phyloP scores from a whole-genome alignment of 2,797 vertebrate genomes.

The Takifugu rubripes region DNA sequence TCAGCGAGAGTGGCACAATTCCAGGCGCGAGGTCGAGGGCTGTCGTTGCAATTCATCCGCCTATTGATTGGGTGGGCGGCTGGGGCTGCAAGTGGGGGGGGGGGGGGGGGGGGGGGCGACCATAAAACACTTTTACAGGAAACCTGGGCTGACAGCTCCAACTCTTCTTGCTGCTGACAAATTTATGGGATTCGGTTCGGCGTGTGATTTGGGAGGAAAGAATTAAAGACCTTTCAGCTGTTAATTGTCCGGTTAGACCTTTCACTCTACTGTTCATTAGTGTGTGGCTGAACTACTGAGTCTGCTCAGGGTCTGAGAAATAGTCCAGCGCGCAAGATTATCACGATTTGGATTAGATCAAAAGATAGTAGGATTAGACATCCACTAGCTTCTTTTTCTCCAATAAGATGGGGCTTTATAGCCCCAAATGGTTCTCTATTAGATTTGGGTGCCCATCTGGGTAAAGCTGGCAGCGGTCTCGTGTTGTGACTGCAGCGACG shows the following conservation, averaged over 20 bases:
- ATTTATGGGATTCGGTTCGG: conserved; percentile 23
- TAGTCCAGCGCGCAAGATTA: conserved; percentile 58
- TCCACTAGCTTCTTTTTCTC: conserved; percentile 62
- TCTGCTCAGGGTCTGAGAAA: conserved; percentile 31
- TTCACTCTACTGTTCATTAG: conserved; percentile 7
- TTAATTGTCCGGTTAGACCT: conserved; percentile 18
- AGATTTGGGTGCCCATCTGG: conserved; percentile 79
- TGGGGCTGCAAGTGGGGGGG: conserved; percentile 17
- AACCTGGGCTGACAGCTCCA: conserved; percentile 38
- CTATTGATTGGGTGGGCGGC: conserved; percentile 58
- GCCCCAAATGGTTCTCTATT: conserved; percentile 80
- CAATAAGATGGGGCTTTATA: conserved; percentile 67
- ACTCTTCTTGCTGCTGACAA: conserved; percentile 50
- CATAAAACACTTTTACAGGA: conserved; percentile 70
- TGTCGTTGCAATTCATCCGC: conserved; percentile 58
- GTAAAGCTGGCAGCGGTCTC: conserved; percentile 68
- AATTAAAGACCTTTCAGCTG: conserved; percentile 25
- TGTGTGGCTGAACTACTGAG: conserved; percentile 5
- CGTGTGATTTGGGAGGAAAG: conserved; percentile 21
- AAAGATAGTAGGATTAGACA: conserved; percentile 66
- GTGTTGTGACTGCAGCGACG: conserved; percentile 60
- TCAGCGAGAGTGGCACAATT: conserved; percentile 59
- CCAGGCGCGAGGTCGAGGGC: conserved; percentile 42
- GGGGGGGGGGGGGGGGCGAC: conserved; percentile 8
- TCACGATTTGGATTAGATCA: conserved; percentile 55